Evolutionary conservation across 2,888 invertebrate species (phyloP), one percentile per base, ranked within the genome.

Genomic region (Cosmorhoe ocellata): DNA sequence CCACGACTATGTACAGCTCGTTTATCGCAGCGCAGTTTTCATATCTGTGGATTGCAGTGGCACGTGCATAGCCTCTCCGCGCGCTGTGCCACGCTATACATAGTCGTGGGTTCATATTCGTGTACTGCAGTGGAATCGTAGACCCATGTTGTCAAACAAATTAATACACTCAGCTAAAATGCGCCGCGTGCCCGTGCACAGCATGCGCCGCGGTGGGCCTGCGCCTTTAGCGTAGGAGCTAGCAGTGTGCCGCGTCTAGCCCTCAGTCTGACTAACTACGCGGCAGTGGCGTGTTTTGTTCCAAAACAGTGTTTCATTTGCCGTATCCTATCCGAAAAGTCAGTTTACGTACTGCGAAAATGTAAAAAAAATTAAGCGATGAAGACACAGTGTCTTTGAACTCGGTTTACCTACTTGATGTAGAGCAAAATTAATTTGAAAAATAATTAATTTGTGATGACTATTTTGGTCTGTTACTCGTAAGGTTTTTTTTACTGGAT

Each of bases 201-300:
- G n/a, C n/a, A n/a, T n/a, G n/a, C n/a, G n/a, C n/a, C n/a, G n/a
- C n/a, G n/a, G n/a, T n/a, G n/a, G n/a, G n/a, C n/a, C n/a, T n/a
- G n/a, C n/a, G n/a, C n/a, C n/a, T n/a, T n/a, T 33, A 48, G 62
- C 59, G 76, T 76, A 74, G 74, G 77, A 38, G 37, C 27, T 52
- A 52, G 42, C 65, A 57, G 64, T 66, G 65, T 56, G 61, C 51
- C 55, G 36, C 63, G 55, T 61, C 67, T 45, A 48, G 45, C 38
- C 47, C 24, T 56, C 56, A 68, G 63, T 65, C 53, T 63, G 42
- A 56, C 56, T 57, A 55, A 48, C 63, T 49, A 54, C 63, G 64
- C 58, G 67, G 62, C 70, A 67, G 70, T 60, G 62, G 67, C 69
- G 59, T 70, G 78, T 74, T 77, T 74, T 66, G 64, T 63, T 52